Evolutionary conservation across 2,888 invertebrate genomes (phyloP), one percentile per base, ranked within the genome.

Genomic region (Eupsilia transversa): DNA sequence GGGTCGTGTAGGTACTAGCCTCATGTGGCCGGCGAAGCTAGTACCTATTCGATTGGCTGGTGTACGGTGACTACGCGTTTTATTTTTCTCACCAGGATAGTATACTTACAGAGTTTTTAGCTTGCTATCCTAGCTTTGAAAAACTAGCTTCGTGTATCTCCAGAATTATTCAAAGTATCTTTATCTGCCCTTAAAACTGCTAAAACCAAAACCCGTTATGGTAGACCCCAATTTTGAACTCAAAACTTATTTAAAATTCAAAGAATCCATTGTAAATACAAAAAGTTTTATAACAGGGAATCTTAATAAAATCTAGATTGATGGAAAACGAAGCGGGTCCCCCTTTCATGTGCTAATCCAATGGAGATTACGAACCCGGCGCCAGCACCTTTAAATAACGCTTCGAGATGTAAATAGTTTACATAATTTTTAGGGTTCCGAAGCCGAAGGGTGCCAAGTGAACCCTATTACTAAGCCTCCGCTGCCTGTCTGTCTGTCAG

Each of bases 321-420:
- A 84, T 85, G 72, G 76, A 56, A 69, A 71, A 72, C 63, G 77
- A 61, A 74, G 27, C 74, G 72, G 49, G 60, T 3, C 14, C 35
- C 70, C 72, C 74, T 84, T 85, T 84, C 83, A 84, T 84, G 85
- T 84, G 84, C 80, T 73, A 84, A 84, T 84, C 72, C 65, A 72
- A 85, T 77, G 83, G 68, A 82, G 83, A 85, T 85, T 85, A 74
- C 80, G 63, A 59, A 27, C 35, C 54, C 54, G 64, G 59, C 63
- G 57, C 73, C 14, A 52, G 57, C 6, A 52, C 57, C 49, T 73
- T 63, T 57, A 57, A 63, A 79, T 52, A 52, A 30, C 27, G 23
- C 73, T 72, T 9, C 23, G 10, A 35, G 30, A 73, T 64, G 49
- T 35, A 72, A 33, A 61, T 64, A 77, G 57, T 79, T 79, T 35